Base-by-base conservation (phyloP, 2,888 invertebrate species). In the Agriotes lineatus region DNA sequence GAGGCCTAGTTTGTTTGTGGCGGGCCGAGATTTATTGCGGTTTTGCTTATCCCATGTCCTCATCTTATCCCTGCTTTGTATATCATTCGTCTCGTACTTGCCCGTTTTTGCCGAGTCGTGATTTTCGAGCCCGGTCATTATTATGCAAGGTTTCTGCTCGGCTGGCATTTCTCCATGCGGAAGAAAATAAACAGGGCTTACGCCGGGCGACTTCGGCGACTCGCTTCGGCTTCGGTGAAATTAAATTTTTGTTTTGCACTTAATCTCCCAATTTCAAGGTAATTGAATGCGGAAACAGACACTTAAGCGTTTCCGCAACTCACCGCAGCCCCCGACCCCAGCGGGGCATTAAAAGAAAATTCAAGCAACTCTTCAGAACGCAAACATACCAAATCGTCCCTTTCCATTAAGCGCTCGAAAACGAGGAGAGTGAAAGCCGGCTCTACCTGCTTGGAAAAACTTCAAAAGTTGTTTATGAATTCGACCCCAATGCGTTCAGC, bases 21-120 rank as follows among this genome's bases (percentile, higher is more conserved):
- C 72, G 67, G 59, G 67, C 69, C 58, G 63, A 74, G 74, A 77
- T 77, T 77, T 77, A 77, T 77, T 75, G 75, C 74, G 75, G 75
- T 76, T 74, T 77, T 74, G 74, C 73, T 75, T 77, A 76, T 75
- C 71, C 74, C 69, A 71, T 69, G 74, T 73, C 73, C 71, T 70
- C 62, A 75, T 74, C 70, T 73, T 69, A 67, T 66, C 61, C 61
- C 62, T 33, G 19, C 48, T 64, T 54, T 54, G 59, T 44, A 57
- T 60, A 65, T 54, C 59, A 57, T 54, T 58, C 67, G 63, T 69
- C 69, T 72, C 72, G 39, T 57, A 25, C 30, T 54, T 37, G 57
- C 39, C 10, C 25, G 12, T 57, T 57, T 39, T 52, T 30, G 18
- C 33, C 33, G 52, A 52, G 22, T 52, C 19, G 52, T 33, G 52